Conservation (phyloP, 2,113 vertebrate genomes). For the Neodon shergylaensis region DNA sequence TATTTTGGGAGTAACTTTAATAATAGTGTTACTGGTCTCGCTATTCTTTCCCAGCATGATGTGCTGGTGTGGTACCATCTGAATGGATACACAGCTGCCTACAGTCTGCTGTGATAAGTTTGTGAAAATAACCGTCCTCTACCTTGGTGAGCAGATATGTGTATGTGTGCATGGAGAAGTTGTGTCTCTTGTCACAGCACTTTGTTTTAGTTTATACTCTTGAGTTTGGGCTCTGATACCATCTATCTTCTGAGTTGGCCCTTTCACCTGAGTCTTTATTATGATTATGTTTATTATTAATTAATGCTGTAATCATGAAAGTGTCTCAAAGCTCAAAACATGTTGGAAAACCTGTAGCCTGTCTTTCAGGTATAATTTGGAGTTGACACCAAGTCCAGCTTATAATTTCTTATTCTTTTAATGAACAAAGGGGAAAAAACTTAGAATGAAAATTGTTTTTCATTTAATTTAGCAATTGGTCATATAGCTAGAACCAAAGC, state of each 20-base stretch:
- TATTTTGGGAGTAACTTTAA: constrained; percentile 31
- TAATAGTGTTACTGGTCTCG: neutral
- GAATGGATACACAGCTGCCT: neutral
- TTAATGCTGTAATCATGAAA: constrained; percentile 41
- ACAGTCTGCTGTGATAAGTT: constrained; percentile 17
- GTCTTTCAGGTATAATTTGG: constrained; percentile 21
- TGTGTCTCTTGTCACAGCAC: constrained; percentile 41
- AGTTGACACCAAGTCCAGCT: neutral
- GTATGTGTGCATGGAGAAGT: neutral
- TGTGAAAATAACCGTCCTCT: neutral
- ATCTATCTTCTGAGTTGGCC: constrained; percentile 30
- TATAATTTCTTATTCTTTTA: neutral
- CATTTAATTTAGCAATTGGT: neutral
- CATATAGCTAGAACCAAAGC: neutral
- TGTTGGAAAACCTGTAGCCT: constrained; percentile 31
- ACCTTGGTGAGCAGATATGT: neutral
- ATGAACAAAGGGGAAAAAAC: neutral
- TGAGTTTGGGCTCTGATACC: constrained; percentile 36
- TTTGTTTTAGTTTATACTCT: constrained; percentile 32
- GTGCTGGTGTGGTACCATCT: neutral
- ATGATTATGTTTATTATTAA: neutral
- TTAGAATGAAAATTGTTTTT: constrained; percentile 17
- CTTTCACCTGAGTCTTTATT: constrained; percentile 25
- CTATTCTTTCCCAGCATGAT: neutral
- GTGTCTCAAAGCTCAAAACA: constrained; percentile 56